phyloP scores from a whole-genome alignment of 2,797 vertebrate species.

The Oryzias sinensis region DNA sequence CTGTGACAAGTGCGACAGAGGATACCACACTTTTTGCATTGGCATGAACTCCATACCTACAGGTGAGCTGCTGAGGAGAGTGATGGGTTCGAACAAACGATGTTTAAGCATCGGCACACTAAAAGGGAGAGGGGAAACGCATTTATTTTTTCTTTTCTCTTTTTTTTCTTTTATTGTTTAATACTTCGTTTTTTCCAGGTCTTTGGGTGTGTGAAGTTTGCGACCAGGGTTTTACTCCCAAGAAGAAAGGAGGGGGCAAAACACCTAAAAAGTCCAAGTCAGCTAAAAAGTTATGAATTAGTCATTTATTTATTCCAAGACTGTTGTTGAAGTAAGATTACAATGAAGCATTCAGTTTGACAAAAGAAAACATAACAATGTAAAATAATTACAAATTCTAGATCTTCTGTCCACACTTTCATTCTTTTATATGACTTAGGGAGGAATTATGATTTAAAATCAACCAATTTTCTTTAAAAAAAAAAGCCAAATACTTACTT shows the following conservation, averaged over 20 bases:
- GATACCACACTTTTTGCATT: conserved; percentile 98
- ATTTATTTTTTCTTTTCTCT: neutral
- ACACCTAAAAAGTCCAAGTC: conserved; percentile 85
- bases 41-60: conserved; percentile 92
- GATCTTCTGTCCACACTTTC: too few species aligned
- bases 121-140: neutral
- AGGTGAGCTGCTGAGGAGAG: conserved; percentile 73
- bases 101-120: too few species aligned
- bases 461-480: neutral
- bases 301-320: neutral
- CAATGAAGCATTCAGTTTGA: too few species aligned
- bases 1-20: conserved; percentile 97
- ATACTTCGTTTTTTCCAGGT: conserved; percentile 74
- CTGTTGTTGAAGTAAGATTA: too few species aligned
- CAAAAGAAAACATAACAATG: too few species aligned
- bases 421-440: neutral
- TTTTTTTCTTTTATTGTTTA: neutral
- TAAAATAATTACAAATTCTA: too few species aligned
- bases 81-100: too few species aligned
- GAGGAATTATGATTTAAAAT: neutral
- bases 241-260: conserved; percentile 90
- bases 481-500: too few species aligned
- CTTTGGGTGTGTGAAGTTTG: conserved; percentile 97
- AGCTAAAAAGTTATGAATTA: conserved; percentile 52
- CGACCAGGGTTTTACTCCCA: conserved; percentile 85